Evolutionary conservation across 2,797 vertebrate genomes (phyloP), one percentile per base, ranked within the genome.

Genomic region (Morelia viridis): DNA sequence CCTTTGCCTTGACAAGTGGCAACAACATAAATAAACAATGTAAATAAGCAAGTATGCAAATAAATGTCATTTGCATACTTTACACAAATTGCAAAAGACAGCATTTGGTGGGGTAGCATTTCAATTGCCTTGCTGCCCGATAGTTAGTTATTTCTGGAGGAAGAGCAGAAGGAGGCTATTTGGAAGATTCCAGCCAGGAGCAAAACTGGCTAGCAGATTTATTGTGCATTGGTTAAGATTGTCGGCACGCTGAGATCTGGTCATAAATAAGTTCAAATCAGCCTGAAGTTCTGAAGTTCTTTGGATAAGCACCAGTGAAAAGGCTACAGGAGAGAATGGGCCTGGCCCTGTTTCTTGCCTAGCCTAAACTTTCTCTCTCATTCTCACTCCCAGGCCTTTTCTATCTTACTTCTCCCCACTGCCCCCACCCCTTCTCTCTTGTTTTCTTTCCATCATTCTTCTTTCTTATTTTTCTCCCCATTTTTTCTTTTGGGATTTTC

Each of bases 241-340:
- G 92, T 61, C 84, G 22, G 84, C 57, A 11, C 91, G 71, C 13
- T 35, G 88, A 90, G 58, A 87, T 89, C 56, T 62, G 56, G 28
- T 87, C 88, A 61, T 87, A 92, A 90, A 87, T 89, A 92, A 76
- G 35, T 35, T 68, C 64, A 76, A 85, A 86, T 92, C 58, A 53
- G 76, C 89, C 57, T 53, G 41, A 62, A 19, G 28, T 62, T 86
- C 86, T 89, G 64, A 89, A 19, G 22, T 89, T 88, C 83, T 58
- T 86, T 62, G 88, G 84, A 76, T 50, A 35, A 76, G 41, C 57
- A 46, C 53, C 80, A 89, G 35, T n/a, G 0, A 35, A 89, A 71
- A 62, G 41, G 28, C 4, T 28, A 5, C 19, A 83, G 7, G 28
- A 31, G 35, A 58, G 9, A 60, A 35, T 41, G 4, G 4, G n/a